Conservation (phyloP, 2,113 vertebrate species). For the Notiomystis cincta region DNA sequence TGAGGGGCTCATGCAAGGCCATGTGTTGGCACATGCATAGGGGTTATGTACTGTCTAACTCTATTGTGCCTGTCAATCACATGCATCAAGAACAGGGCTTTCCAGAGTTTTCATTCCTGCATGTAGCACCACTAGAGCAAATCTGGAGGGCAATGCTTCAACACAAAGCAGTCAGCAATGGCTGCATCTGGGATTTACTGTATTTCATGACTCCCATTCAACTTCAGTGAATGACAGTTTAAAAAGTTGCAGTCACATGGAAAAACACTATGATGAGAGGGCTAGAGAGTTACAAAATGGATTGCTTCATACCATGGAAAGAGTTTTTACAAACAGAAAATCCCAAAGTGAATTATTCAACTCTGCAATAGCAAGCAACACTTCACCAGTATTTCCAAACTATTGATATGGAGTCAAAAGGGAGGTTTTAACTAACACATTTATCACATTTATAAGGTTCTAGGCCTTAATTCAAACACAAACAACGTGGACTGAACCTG, state of each 20-base stretch:
- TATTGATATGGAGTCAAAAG: not conserved
- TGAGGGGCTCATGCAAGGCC: not conserved
- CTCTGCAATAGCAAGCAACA: not conserved
- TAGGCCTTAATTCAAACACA: not conserved
- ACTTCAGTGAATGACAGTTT: not conserved
- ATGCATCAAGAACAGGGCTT: not conserved
- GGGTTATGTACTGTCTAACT: not conserved
- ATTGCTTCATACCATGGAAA: not conserved
- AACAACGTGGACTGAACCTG: not conserved
- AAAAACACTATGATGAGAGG: not conserved
- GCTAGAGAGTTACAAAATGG: not conserved
- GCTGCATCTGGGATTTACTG: not conserved
- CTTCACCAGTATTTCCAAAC: not conserved
- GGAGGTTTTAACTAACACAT: not conserved
- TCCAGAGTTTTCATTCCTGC: not conserved
- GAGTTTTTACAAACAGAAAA: not conserved
- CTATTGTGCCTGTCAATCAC: not conserved
- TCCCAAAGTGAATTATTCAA: not conserved
- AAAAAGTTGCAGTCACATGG: not conserved
- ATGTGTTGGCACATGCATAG: accelerated
- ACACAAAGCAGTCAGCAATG: not conserved
- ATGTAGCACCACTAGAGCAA: not conserved
- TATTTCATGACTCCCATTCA: not conserved
- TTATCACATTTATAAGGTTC: not conserved
- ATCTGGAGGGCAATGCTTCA: not conserved